Evolutionary conservation across 2,113 vertebrate genomes (phyloP), one percentile per base, ranked within the genome.

Genomic region (Calonectris borealis): DNA sequence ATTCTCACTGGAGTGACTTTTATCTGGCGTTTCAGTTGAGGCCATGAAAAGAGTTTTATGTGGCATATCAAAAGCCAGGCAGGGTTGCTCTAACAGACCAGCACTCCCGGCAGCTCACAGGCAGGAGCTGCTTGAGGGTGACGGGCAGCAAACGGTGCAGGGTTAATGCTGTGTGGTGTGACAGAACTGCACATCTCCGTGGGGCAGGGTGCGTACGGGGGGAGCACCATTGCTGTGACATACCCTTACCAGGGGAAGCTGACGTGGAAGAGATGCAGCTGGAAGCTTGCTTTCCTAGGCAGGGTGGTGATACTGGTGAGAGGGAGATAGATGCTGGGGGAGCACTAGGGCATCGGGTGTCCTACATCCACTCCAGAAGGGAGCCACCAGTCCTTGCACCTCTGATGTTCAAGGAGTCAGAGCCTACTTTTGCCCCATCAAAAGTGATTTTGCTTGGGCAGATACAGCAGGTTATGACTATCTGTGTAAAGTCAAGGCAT

Each of bases 181-280:
- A 5, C 22, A 22, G 38, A 66, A 13, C 26, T 32, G 40, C 6
- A 3, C 4, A 8, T 25, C 40, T n/a, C 32, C 6, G 0, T 1
- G 36, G 64, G 65, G 48, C n/a, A 75, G 51, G 29, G 16, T 31
- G 36, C 1, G 7, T 17, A 11, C 15, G 22, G 15, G 24, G 66
- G 19, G 26, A 69, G 73, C 65, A 44, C 65, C 0, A 2, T 27
- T 90, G 83, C 81, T 82, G 34, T 68, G 22, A 3, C 2, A 1
- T 20, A 21, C 15, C 42, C 19, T 60, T 38, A 11, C n/a, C 1
- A 10, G 13, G 66, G 26, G 48, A 22, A 21, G 65, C 31, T 76
- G 38, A 4, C 2, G 21, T 9, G 11, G 19, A 38, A 42, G 72
- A 80, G 57, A 8, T 10, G 31, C 22, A 66, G 72, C 51, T 84